Conservation (phyloP, 2,113 vertebrate genomes). For the Anoura caudifer region DNA sequence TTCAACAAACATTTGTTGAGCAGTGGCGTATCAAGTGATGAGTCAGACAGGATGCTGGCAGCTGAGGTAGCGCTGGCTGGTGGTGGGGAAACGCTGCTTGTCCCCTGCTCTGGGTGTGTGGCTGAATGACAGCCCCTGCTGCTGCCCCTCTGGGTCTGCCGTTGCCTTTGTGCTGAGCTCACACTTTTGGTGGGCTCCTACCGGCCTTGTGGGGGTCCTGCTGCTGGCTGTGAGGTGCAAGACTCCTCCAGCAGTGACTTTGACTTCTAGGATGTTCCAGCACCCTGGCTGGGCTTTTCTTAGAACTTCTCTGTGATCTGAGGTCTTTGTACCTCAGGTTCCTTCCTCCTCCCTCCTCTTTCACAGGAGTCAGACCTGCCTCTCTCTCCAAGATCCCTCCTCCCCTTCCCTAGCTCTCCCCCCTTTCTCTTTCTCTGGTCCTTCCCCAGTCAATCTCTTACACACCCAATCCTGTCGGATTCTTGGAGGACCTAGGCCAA, state of each 20-base stretch:
- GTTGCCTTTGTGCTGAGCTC: background rate
- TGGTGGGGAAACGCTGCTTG: too few relatives aligned
- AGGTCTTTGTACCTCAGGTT: background rate
- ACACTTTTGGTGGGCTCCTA: background rate
- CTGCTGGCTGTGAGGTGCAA: background rate
- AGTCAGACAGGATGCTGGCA: background rate
- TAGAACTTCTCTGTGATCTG: background rate
- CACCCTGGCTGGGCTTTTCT: background rate
- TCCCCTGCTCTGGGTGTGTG: background rate
- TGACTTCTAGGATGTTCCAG: background rate
- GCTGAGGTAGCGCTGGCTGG: background rate
- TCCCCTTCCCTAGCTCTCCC: background rate
- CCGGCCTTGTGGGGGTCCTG: rapidly evolving
- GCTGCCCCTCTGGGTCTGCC: background rate
- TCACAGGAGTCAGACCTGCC: background rate
- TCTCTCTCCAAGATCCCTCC: background rate
- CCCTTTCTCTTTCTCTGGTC: background rate
- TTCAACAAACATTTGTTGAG: background rate
- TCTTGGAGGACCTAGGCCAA: background rate
- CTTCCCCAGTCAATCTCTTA: background rate
- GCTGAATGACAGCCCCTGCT: too few relatives aligned
- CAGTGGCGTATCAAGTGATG: background rate
- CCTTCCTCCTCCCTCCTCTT: background rate
- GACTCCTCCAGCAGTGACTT: background rate
- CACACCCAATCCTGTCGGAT: background rate